Percentiles rank a stretch among this genome's conserved stretches.
Conservation (phyloP, 2,888 invertebrate species). For the Clivina fossor region DNA sequence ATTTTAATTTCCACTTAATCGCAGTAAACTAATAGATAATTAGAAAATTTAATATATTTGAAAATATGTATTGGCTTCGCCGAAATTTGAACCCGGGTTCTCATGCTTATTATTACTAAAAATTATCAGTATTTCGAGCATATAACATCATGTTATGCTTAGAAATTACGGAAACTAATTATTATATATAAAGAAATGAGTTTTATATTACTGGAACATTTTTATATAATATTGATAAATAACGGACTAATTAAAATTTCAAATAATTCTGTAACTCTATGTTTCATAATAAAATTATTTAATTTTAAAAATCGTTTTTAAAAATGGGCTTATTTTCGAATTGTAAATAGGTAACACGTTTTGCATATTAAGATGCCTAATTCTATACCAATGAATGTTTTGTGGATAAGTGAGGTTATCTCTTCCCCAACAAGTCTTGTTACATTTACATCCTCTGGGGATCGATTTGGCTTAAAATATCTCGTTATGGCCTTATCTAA, state of each 20-base stretch:
- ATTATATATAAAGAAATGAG: no score
- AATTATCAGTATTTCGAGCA: no score
- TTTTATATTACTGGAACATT: not conserved
- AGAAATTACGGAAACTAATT: no score
- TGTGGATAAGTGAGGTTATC: conserved; percentile 9
- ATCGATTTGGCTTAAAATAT: conserved; percentile 13
- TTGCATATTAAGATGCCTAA: not conserved
- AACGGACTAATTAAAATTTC: not conserved
- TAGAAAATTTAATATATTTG: no score
- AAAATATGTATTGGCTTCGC: no score
- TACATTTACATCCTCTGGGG: not conserved
- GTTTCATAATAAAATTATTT: not conserved
- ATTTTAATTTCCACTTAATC: no score
- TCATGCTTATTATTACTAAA: no score
- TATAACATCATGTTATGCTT: no score
- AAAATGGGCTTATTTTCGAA: no score
- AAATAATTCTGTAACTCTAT: not conserved
- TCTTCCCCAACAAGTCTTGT: not conserved
- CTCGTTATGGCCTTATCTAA: conserved; percentile 6
- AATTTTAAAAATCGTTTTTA: not conserved
- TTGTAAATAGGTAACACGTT: not conserved
- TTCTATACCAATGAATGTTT: not conserved
- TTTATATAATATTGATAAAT: not conserved
- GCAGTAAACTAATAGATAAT: no score
- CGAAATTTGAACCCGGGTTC: no score